phyloP scores from a whole-genome alignment of 2,797 vertebrate species.

The Poeciliopsis turneri region DNA sequence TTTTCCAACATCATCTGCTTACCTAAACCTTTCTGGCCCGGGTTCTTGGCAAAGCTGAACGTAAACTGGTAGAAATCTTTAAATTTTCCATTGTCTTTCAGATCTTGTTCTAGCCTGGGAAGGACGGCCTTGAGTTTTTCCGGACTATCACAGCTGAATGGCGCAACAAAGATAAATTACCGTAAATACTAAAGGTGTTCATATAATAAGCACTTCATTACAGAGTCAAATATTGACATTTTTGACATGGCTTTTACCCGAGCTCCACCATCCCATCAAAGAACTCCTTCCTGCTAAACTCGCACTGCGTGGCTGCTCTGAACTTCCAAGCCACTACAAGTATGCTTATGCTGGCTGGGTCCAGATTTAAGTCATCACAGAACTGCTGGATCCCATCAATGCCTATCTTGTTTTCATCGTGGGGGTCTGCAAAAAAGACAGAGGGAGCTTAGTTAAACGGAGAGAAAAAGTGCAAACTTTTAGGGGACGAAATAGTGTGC shows the following conservation, averaged over 20 bases:
- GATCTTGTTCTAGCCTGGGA: slow-evolving; percentile 92
- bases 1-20: slow-evolving; percentile 49
- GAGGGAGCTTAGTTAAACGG: slow-evolving; percentile 12
- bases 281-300: slow-evolving; percentile 98
- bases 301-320: slow-evolving; percentile 94
- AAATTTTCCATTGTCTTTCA: slow-evolving; percentile 92
- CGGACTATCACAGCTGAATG: slow-evolving; percentile 90
- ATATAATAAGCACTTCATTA: background rate
- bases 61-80: slow-evolving; percentile 99
- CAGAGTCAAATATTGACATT: background rate
- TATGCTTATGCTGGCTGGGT: slow-evolving; percentile 93
- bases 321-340: slow-evolving; percentile 97
- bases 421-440: slow-evolving; percentile 83
- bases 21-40: slow-evolving; percentile 97
- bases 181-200: background rate
- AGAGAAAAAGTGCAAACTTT: background rate
- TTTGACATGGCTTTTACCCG: slow-evolving; percentile 81
- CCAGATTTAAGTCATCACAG: slow-evolving; percentile 92
- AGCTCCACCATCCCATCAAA: slow-evolving; percentile 94
- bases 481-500: background rate
- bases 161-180: background rate
- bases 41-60: slow-evolving; percentile 97
- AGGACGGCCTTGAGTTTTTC: slow-evolving; percentile 91
- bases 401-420: slow-evolving; percentile 98
- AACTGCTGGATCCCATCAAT: slow-evolving; percentile 97